Conservation (phyloP, 2,888 invertebrate species). For the Brachyptera putata region DNA sequence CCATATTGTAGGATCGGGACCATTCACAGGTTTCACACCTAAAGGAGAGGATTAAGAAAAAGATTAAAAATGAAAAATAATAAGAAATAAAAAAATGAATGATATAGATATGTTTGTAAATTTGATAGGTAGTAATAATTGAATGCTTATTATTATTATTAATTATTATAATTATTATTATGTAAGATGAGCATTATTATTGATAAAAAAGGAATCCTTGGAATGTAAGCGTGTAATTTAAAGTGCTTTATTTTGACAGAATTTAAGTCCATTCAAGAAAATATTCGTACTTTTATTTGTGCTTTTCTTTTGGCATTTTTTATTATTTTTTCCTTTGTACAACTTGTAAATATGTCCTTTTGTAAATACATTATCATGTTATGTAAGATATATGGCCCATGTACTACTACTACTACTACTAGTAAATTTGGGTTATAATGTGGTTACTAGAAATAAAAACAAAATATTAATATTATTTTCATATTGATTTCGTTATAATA, state of each 20-base stretch:
- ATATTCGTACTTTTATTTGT: slow-evolving; percentile 16
- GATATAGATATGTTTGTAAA: slow-evolving; percentile 12
- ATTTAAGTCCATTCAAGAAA: slow-evolving; percentile 8
- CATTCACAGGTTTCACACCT: slow-evolving; percentile 24
- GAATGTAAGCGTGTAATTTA: slow-evolving; percentile 16
- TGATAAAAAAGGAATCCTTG: background rate
- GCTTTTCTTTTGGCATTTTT: slow-evolving; percentile 22
- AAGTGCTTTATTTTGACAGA: slow-evolving; percentile 23
- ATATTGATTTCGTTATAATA: too few species aligned
- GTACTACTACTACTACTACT: too few species aligned
- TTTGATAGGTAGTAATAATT: slow-evolving; percentile 12
- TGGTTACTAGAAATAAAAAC: too few species aligned
- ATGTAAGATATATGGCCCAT: too few species aligned
- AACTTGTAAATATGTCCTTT: slow-evolving; percentile 27
- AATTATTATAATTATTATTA: too few species aligned
- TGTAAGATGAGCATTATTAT: too few species aligned
- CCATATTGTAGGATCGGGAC: slow-evolving; percentile 28
- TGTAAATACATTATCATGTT: slow-evolving; percentile 25
- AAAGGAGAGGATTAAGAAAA: slow-evolving; percentile 15
- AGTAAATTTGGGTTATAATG: too few species aligned
- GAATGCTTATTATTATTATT: background rate
- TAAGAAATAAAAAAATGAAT: background rate
- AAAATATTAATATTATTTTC: too few species aligned
- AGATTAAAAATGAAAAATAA: slow-evolving; percentile 6
- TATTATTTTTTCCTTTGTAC: slow-evolving; percentile 27